These are phyloP conservation scores for Drosophila cardini DNA, from an alignment of 1,140 invertebrate genomes.

Conservation along the genomic window DNA sequence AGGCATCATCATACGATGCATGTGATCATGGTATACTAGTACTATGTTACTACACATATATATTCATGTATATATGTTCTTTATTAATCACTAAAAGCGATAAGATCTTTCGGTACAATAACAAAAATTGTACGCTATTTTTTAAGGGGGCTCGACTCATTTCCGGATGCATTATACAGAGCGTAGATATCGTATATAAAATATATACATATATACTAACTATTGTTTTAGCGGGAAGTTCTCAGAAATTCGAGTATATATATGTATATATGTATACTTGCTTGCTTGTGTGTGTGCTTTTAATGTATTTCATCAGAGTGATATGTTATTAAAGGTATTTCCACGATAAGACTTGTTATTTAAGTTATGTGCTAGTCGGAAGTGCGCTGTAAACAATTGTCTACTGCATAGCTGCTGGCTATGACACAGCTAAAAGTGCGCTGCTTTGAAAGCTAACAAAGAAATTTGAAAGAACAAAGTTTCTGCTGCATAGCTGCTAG, in stretches of 20 bases:
- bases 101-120: constrained; percentile 39
- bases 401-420: no score
- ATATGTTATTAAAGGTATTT: constrained; percentile 9
- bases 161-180: constrained; percentile 46
- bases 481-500: background rate
- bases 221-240: constrained; percentile 12
- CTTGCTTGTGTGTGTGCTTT: no score
- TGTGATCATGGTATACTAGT: constrained; percentile 30
- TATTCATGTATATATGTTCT: background rate
- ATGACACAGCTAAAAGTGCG: background rate
- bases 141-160: constrained; percentile 68
- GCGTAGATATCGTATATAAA: constrained; percentile 12
- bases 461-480: no score
- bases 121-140: constrained; percentile 37
- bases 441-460: background rate
- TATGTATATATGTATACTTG: background rate
- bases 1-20: constrained; percentile 69
- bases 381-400: background rate
- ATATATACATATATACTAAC: no score
- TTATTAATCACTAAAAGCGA: constrained; percentile 13
- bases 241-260: background rate
- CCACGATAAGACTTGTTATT: background rate
- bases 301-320: constrained; percentile 12
- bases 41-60: background rate
- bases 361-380: constrained; percentile 5